Percentiles rank a stretch among this genome's conserved stretches.
These are phyloP conservation scores for Scaptomyza pallida DNA, from an alignment of 1,140 invertebrate genomes.

Conservation along the genomic window DNA sequence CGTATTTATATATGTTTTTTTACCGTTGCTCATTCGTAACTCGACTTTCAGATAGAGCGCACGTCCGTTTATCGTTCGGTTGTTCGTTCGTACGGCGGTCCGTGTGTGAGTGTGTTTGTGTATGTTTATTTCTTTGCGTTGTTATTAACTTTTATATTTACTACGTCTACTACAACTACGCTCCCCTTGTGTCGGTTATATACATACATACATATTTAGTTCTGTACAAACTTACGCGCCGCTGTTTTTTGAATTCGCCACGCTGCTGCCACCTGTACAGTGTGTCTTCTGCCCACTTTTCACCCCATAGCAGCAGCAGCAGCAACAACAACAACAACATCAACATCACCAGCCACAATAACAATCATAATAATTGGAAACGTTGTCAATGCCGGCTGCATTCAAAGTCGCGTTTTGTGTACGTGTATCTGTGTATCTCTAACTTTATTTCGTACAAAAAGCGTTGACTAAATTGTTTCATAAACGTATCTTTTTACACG, in stretches of 20 bases:
- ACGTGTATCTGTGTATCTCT: constrained; percentile 29
- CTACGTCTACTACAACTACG: constrained; percentile 50
- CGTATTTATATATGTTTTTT: constrained; percentile 35
- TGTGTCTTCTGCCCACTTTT: constrained; percentile 5
- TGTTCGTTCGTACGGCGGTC: constrained; percentile 23
- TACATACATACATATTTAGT: too few species aligned
- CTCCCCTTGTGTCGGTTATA: constrained; percentile 32
- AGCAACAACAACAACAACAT: constrained; percentile 5
- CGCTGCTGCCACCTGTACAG: constrained; percentile 70
- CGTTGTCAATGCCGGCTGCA: constrained; percentile 49
- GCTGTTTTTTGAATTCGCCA: constrained; percentile 46
- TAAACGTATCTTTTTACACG: constrained; percentile 40
- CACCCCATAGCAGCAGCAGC: neutral
- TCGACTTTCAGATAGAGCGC: constrained; percentile 64
- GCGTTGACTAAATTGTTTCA: constrained; percentile 26
- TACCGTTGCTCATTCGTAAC: constrained; percentile 60
- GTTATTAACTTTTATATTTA: constrained; percentile 79
- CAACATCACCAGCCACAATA: constrained; percentile 13
- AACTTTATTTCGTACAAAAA: constrained; percentile 33
- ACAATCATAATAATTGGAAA: constrained; percentile 36
- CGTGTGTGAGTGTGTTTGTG: constrained; percentile 53
- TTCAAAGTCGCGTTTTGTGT: constrained; percentile 38
- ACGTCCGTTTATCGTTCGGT: constrained; percentile 42
- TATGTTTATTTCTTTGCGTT: constrained; percentile 73
- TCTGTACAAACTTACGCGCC: constrained; percentile 58